Conservation (phyloP, 2,113 vertebrate genomes). For the Manacus vitellinus region DNA sequence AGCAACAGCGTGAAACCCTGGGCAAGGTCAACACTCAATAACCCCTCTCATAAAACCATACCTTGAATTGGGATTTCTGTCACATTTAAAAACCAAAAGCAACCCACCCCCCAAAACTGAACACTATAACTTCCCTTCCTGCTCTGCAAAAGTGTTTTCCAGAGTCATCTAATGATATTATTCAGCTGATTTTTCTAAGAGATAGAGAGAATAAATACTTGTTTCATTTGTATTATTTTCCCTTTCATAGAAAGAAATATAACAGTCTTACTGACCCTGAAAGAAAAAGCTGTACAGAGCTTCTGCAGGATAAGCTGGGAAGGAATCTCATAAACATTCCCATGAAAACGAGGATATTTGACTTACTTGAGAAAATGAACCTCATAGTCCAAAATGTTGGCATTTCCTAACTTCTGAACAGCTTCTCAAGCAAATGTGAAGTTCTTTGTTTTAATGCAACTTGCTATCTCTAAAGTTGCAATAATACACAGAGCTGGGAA, state of each 20-base stretch:
- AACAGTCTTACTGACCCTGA: background rate
- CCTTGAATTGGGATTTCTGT: background rate
- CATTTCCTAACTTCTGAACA: background rate
- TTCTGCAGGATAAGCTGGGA: background rate
- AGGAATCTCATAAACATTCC: background rate
- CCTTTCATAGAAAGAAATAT: background rate
- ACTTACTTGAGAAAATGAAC: background rate
- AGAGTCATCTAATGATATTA: background rate
- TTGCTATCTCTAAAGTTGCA: background rate
- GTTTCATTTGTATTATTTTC: background rate
- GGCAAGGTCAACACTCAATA: background rate
- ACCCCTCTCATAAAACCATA: background rate
- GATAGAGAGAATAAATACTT: background rate
- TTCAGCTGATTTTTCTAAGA: background rate
- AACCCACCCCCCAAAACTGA: background rate
- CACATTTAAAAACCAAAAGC: background rate
- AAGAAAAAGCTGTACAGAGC: background rate
- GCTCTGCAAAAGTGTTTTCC: background rate
- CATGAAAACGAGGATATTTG: background rate
- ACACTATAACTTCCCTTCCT: background rate
- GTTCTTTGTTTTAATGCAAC: background rate
- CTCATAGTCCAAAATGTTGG: background rate
- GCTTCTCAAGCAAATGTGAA: background rate
- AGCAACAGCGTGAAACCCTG: background rate
- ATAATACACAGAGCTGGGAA: background rate